Conservation (phyloP, 2,888 invertebrate species). For the Chloroclystis v-ata region DNA sequence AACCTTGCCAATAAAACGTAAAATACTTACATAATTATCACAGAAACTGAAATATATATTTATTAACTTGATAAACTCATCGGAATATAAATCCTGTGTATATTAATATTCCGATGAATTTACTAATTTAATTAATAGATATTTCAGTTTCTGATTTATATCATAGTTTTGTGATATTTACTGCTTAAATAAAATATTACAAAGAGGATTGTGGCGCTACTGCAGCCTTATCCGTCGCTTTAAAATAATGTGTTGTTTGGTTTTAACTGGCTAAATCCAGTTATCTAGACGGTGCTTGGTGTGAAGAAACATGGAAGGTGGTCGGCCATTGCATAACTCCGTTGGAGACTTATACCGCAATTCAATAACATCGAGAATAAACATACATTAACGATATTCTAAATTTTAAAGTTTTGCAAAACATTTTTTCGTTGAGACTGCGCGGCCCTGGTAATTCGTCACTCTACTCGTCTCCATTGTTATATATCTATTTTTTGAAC, state of each 20-base stretch:
- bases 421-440: background rate
- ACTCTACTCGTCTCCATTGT: slow-evolving; percentile 7
- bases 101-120: no score
- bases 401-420: background rate
- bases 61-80: no score
- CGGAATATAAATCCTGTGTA: no score
- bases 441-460: slow-evolving; percentile 9
- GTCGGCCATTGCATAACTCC: slow-evolving; percentile 49
- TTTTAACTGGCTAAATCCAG: slow-evolving; percentile 52
- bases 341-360: slow-evolving; percentile 37
- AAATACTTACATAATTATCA: no score
- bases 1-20: no score
- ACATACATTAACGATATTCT: slow-evolving; percentile 5
- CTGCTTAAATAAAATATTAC: no score
- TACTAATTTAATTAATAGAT: no score
- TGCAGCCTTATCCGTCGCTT: no score
- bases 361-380: slow-evolving; percentile 33
- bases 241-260: slow-evolving; percentile 44
- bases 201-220: no score
- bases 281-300: slow-evolving; percentile 33
- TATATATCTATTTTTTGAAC: slow-evolving; percentile 12
- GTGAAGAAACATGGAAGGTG: slow-evolving; percentile 54
- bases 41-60: no score
- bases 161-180: no score
- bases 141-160: no score